phyloP scores from a whole-genome alignment of 2,113 vertebrate species.

The Psittacara wagleri region DNA sequence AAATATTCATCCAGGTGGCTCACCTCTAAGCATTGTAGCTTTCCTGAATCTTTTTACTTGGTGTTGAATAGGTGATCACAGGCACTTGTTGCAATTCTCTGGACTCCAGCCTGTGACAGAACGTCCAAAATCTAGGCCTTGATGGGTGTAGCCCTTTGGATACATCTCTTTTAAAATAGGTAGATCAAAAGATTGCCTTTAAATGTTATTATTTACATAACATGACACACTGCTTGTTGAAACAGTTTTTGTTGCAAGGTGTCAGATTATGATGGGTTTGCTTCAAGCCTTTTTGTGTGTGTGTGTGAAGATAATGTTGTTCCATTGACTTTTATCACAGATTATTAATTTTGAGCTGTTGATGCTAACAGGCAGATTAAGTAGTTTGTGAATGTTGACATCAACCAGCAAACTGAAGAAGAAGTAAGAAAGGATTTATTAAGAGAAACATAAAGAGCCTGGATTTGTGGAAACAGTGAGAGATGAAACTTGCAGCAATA shows the following conservation, averaged over 20 bases:
- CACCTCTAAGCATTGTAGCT: background rate
- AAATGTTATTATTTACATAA: background rate
- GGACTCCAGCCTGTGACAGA: background rate
- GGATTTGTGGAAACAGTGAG: background rate
- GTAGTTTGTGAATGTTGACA: background rate
- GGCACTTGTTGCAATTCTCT: background rate
- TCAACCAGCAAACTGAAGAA: background rate
- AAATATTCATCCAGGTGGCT: background rate
- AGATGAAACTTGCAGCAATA: background rate
- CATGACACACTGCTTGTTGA: background rate
- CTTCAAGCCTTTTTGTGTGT: background rate
- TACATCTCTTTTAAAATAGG: background rate
- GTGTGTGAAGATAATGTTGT: background rate
- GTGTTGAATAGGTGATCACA: background rate
- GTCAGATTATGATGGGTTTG: rapidly evolving
- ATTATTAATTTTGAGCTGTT: background rate
- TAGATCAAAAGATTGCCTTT: background rate
- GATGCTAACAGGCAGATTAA: background rate
- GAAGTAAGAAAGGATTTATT: background rate
- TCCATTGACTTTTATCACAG: background rate
- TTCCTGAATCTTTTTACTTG: background rate
- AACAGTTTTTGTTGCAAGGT: background rate
- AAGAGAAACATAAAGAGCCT: background rate
- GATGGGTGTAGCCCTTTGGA: background rate
- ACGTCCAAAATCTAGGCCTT: background rate